Base-by-base conservation (phyloP, 2,888 invertebrate species). In the Entomobrya multifasciata region DNA sequence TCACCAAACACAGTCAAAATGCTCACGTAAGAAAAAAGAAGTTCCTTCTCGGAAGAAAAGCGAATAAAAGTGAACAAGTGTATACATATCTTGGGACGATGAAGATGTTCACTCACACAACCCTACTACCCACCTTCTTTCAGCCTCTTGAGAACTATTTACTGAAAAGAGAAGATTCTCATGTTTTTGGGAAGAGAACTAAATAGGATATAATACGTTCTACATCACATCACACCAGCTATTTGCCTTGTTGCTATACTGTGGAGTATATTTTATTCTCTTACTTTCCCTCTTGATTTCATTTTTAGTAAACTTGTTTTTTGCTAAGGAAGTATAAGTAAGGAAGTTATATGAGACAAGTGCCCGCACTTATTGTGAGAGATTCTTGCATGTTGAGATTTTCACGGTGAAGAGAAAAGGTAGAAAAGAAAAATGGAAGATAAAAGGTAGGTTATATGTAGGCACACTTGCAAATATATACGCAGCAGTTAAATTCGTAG, bases 11-110 rank as follows among this genome's bases (percentile, higher is more conserved):
- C 10, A 79, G 65, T 78, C 79, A 80, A 80, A 80, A 80, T 20
- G 62, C 82, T 76, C 74, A 74, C 82, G 74, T 82, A 72, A 82
- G 82, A 36, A 36, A 36, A 36, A 8, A 36, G 8, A 82, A 76
- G 82, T 82, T 82, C 65, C 65, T 47, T 82, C 82, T 82, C 62
- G 82, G 74, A 74, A 82, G 74, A 70, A 27, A 36, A 47, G 81
- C 27, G 67, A 83, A 83, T 80, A 82, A 57, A 62, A 82, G 77
- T 83, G 76, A 77, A 60, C 60, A 82, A 84, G 83, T 83, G 67
- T 67, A 55, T 49, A 76, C 72, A 82, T 60, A 74, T 76, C 62
- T 60, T 76, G 83, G 44, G 47, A 78, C 62, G 65, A 62, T 79
- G 49, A 79, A 76, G 76, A 62, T 62, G 47, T 62, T 78, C 60